Base-by-base conservation (phyloP, 1,140 invertebrate genomes). In the Neodiprion virginianus region DNA sequence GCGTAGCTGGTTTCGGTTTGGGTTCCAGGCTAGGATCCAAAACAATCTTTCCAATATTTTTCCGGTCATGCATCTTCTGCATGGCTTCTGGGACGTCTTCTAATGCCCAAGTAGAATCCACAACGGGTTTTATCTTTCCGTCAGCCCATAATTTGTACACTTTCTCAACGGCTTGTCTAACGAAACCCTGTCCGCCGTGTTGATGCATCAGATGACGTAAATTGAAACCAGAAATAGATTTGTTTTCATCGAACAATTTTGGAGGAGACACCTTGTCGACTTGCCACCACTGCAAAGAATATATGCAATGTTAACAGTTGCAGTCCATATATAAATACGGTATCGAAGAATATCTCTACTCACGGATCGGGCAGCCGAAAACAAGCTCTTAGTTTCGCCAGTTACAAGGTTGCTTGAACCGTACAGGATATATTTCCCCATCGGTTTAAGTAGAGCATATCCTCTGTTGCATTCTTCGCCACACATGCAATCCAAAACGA, bases 41-140 rank as follows among this genome's bases (percentile, higher is more conserved):
- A 28, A 97, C 91, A 14, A 97, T 92, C 88, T 97, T 97, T 12
- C 96, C 96, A 82, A 97, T 92, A 86, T 97, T 97, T 86, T 96
- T 96, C 80, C 95, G 92, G 80, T 97, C 95, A 85, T 97, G 95
- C 92, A 97, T 94, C 85, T 95, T 96, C 87, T 96, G 95, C 95
- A 97, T 97, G 0, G 95, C 96, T 79, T 97, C 95, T 47, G 92
- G 91, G 21, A 96, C 93, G 85, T 97, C 95, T 88, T 97, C 96
- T 65, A 97, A 90, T 12, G 95, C 95, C 93, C 94, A 96, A 50
- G 92, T 93, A 49, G 95, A 96, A 87, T 97, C 96, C 14, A 97
- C 90, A 8, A 93, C 89, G 1, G 96, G 95, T 81, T 94, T 94
- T 75, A 97, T 94, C 85, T 94, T 93, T 40, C 93, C 93, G 72